Evolutionary conservation across 2,888 invertebrate genomes (phyloP), one percentile per base, ranked within the genome.

Genomic region (Mesoligia furuncula): DNA sequence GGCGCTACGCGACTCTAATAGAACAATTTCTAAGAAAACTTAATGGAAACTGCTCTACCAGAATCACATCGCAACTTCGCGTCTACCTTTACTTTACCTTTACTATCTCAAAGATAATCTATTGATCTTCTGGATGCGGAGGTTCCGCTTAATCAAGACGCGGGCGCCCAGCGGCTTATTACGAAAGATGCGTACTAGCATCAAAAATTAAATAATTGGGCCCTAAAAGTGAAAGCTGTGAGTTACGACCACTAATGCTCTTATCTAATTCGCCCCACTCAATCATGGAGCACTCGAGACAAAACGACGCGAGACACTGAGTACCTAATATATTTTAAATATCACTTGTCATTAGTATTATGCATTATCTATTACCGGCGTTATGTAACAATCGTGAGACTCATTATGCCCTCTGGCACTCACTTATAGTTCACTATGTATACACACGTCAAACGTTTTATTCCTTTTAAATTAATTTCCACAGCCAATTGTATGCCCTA

Each of bases 321-420:
- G 91, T 93, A 92, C 91, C 93, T 93, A 93, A 93, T 94, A 95
- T 92, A 93, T 95, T 95, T 94, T 93, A 94, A 95, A 95, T 94
- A 95, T 95, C 93, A 94, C 93, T 93, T 93, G 94, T 95, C 95
- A 95, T 96, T 95, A 95, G 93, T 92, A 93, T 94, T 95, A 95
- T 94, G 94, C 93, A 93, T 95, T 95, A 95, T 94, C 95, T 94
- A 94, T 95, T 95, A 95, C 93, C 87, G 86, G 86, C 85, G 89
- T 96, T 95, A 93, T 92, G 93, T 95, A 96, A 95, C 87, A 88
- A 89, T 91, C 92, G 92, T 92, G 92, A 91, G 90, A 89, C 90
- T 90, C 93, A 93, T 91, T 93, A 93, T 92, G 91, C 93, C 95
- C 93, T 88, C 87, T 81, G 92, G 95, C 94, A 88, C 90, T 93